Evolutionary conservation across 2,888 invertebrate genomes (phyloP).

Genomic region (Osedax fenrisi): DNA sequence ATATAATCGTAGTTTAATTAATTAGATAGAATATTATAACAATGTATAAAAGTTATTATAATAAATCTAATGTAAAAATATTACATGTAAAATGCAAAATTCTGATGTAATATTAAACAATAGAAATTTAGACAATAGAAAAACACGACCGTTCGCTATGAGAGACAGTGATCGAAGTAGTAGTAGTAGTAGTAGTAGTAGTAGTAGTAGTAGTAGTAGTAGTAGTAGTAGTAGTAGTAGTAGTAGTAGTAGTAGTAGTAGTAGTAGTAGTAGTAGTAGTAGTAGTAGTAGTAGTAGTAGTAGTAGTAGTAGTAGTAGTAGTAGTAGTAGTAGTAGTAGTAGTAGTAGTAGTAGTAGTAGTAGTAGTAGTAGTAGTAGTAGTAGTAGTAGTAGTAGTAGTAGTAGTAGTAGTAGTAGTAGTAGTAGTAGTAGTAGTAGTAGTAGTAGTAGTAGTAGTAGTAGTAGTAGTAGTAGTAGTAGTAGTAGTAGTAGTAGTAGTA

Average conservation of each 20-base stretch:
- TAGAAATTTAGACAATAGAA: no score
- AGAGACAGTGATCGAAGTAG: no score
- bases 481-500: neutral
- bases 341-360: neutral
- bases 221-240: conserved; percentile 7
- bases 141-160: no score
- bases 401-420: neutral
- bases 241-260: conserved; percentile 10
- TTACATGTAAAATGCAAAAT: no score
- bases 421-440: neutral
- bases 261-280: neutral
- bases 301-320: conserved; percentile 7
- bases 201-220: conserved; percentile 7
- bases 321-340: neutral
- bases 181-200: neutral
- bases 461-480: neutral
- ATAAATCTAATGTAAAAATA: no score
- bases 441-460: neutral
- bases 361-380: neutral
- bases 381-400: neutral
- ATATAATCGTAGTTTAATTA: no score
- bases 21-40: no score
- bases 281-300: conserved; percentile 10
- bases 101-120: no score
- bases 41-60: no score